Base-by-base conservation (phyloP, 1,140 invertebrate genomes). In the Antheraea mylitta region DNA sequence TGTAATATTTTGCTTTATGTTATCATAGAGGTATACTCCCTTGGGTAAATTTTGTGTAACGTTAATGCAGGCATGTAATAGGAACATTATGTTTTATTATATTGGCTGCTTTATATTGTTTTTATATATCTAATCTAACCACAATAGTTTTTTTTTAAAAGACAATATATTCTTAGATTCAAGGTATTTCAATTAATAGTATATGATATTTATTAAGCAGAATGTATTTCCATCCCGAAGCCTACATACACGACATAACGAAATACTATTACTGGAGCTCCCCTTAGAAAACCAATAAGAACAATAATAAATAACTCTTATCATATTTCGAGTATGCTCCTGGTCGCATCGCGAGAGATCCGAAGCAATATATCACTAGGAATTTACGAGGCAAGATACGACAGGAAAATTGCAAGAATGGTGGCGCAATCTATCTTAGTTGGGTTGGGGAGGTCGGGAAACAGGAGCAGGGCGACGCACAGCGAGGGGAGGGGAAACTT, bases 401-500 rank as follows among this genome's bases (percentile, higher is more conserved):
- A 95, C 94, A 95, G 94, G 94, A 94, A 95, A 95, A 95, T 95
- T 95, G 94, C 94, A 95, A 95, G 94, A 95, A 95, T 95, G 94
- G 94, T 94, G 94, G 94, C 94, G 94, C 94, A 95, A 95, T 95
- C 94, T 95, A 95, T 95, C 94, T 95, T 93, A 92, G 92, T 93
- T 92, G 91, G 91, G 92, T 90, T 81, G 81, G 83, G 92, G 88
- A 89, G 88, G 85, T 80, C 85, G 87, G 86, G 86, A 83, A 80
- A 78, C 80, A 77, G 75, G 82, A 78, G 75, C 75, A 64, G 77
- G 73, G 78, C 79, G 74, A 70, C 71, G 67, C 48, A 72, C 71
- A 77, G 73, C 72, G 72, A 77, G 81, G 66, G 75, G 75, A 80
- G 87, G 86, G 86, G 91, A 87, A 92, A 92, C 91, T 92, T 93